Percentiles rank a stretch among this genome's conserved stretches.
Conservation (phyloP, 2,113 vertebrate species). For the Gallinago jamesoni region DNA sequence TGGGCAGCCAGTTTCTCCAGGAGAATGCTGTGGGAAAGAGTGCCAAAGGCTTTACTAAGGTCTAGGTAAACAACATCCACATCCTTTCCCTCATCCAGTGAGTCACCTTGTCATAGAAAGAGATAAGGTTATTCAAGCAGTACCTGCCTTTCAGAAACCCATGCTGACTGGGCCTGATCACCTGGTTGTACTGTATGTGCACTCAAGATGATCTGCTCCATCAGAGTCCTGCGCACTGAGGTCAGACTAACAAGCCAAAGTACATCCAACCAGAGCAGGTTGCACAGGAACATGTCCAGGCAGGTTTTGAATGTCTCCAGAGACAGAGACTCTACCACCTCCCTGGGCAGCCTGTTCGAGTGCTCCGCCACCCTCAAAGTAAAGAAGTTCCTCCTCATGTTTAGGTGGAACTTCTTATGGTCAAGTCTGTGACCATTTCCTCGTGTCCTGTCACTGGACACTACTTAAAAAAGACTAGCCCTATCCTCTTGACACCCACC, state of each 20-base stretch:
- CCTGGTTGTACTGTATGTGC: background rate
- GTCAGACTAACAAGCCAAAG: background rate
- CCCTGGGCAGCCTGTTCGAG: too few relatives aligned
- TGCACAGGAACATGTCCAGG: too few relatives aligned
- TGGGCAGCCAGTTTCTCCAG: background rate
- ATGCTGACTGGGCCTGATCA: background rate
- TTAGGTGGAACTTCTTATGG: too few relatives aligned
- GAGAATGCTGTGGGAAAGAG: background rate
- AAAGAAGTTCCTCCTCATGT: too few relatives aligned
- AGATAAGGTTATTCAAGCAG: background rate
- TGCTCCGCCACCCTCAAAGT: too few relatives aligned
- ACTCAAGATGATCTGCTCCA: background rate
- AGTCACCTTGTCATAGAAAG: background rate
- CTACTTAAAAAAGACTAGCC: too few relatives aligned
- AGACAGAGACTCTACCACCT: too few relatives aligned
- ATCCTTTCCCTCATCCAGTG: background rate
- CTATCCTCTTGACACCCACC: too few relatives aligned
- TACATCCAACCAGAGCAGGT: too few relatives aligned
- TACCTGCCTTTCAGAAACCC: background rate
- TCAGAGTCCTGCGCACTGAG: background rate
- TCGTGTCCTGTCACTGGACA: too few relatives aligned
- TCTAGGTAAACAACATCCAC: background rate
- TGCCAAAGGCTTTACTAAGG: background rate
- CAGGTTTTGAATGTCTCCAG: too few relatives aligned
- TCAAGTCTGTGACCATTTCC: too few relatives aligned